Conservation (phyloP, 2,888 invertebrate species). For the Drosophila subsilvestris region DNA sequence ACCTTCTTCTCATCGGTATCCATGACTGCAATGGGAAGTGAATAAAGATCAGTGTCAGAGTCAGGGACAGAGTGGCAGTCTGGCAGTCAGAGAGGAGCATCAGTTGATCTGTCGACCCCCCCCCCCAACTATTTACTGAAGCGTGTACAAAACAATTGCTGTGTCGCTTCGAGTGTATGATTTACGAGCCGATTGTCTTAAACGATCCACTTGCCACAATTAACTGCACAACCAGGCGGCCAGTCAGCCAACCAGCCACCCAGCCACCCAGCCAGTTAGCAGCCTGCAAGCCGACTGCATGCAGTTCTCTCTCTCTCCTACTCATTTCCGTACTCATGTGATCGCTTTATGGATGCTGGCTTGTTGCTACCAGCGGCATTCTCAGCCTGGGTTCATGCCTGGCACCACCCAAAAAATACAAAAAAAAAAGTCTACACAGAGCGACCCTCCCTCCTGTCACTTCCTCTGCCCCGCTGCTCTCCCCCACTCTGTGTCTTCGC, state of each 20-base stretch:
- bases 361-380: slow-evolving; percentile 5
- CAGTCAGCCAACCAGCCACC: too few relatives aligned
- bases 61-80: too few relatives aligned
- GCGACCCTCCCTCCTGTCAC: background rate
- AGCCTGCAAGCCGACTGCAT: background rate
- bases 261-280: background rate
- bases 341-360: background rate
- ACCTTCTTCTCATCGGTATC: slow-evolving; percentile 54
- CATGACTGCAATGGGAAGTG: background rate
- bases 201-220: slow-evolving; percentile 62
- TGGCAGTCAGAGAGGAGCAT: too few relatives aligned
- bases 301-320: too few relatives aligned
- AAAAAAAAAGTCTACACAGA: background rate
- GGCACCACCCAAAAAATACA: background rate
- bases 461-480: background rate
- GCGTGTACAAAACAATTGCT: background rate
- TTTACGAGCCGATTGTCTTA: slow-evolving; percentile 44
- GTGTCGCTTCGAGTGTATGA: slow-evolving; percentile 27
- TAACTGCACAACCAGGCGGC: slow-evolving; percentile 20
- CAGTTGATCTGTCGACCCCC: too few relatives aligned
- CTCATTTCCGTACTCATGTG: accelerated
- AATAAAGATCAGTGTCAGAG: background rate
- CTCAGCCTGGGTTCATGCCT: slow-evolving; percentile 47
- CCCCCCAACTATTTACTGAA: background rate
- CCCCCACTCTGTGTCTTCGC: slow-evolving; percentile 15